Base-by-base conservation (phyloP, 2,113 vertebrate genomes). In the Tor tambroides region DNA sequence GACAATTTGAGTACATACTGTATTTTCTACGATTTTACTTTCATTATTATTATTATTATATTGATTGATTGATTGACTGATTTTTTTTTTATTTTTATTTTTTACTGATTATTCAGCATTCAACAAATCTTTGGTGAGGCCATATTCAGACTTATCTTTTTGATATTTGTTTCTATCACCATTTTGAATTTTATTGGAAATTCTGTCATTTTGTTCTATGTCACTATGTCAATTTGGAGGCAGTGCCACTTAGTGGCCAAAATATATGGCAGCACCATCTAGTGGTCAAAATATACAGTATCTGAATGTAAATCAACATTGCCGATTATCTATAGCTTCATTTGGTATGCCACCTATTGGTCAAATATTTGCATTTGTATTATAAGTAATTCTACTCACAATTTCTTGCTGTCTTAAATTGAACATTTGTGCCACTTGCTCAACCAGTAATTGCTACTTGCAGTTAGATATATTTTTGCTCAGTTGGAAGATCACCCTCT, bases 401-500 rank as follows among this genome's bases (percentile, higher is more conserved):
- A 1, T 61, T n/a, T 61, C 1, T 61, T 61, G 1, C 23, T 61
- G 6, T 59, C 6, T 10, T 61, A 61, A 61, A 10, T 10, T 59
- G 19, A 28, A 28, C 11, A 2, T 65, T 6, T 65, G 26, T 65
- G 63, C 63, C 30, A 17, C 15, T 71, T 71, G 30, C 30, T 65
- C 12, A 15, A 28, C 67, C 30, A 32, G 17, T 71, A 71, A 21
- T 35, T 76, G 41, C 72, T 46, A 49, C 12, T 28, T 84, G 49
- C 46, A 56, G 71, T 59, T 46, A 51, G 54, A 71, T 79, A 9
- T 65, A 81, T 79, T 86, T 75, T 88, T 90, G 80, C 87, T 88
- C 72, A 32, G 41, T 83, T 51, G n/a, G 49, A 71, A 88, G 71
- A 91, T 91, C 75, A 82, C 61, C 35, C 79, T 78, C 76, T 30